Conservation (phyloP, 2,888 invertebrate genomes). For the Temnothorax rugatulus region DNA sequence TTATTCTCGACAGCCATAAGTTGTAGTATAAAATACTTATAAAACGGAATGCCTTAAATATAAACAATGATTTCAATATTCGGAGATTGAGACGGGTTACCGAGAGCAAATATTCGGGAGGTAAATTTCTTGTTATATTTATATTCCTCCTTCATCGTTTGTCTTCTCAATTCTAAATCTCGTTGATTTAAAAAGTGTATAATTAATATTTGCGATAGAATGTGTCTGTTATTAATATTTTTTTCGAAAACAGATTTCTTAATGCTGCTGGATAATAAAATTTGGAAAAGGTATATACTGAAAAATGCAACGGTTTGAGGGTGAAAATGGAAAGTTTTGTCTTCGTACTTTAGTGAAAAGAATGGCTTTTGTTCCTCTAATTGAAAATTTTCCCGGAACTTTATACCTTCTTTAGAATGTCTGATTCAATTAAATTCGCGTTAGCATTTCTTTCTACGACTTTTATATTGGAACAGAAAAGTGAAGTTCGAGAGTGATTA, state of each 20-base stretch:
- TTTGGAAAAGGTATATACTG: not conserved
- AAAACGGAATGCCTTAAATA: conserved; percentile 3
- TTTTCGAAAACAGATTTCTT: not conserved
- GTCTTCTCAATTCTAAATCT: not conserved
- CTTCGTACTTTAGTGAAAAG: not conserved
- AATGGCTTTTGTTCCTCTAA: conserved; percentile 44
- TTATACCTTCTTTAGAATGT: conserved; percentile 20
- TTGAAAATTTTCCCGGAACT: conserved; percentile 40
- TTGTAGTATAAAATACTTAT: not conserved
- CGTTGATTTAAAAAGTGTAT: not conserved
- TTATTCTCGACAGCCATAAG: conserved; percentile 6
- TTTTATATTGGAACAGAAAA: conserved; percentile 39
- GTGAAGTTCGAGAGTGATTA: conserved; percentile 57
- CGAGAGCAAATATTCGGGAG: not conserved
- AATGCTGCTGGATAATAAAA: conserved; percentile 19
- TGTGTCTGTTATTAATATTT: not conserved
- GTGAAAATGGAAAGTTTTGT: conserved; percentile 11
- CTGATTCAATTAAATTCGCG: conserved; percentile 45
- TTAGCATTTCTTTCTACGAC: conserved; percentile 32
- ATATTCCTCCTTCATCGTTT: not conserved
- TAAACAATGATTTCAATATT: conserved; percentile 10
- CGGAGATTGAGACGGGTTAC: not conserved
- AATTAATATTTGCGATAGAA: not conserved
- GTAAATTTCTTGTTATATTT: not conserved
- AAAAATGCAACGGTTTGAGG: not conserved